Evolutionary conservation across 2,797 vertebrate species (phyloP), one percentile per base, ranked within the genome.

Genomic region (Bradypus variegatus): DNA sequence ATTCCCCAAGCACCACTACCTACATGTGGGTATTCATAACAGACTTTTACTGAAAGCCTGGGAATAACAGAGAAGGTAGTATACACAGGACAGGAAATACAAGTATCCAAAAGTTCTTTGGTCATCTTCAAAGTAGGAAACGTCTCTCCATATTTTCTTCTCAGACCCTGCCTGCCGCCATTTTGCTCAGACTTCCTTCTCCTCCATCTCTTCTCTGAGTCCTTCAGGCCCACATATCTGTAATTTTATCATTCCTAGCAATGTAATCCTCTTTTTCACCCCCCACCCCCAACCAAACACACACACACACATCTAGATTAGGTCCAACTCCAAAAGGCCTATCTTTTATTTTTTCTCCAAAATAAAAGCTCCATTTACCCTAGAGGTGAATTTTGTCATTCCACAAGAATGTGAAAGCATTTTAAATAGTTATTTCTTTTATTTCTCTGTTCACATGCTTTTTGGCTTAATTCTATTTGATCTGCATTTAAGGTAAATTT

Each of bases 361-460:
- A 76, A 62, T 14, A 76, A 64, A 72, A 82, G 38, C 48, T 90
- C 45, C 53, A 82, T 64, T 53, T 92, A 83, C 36, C 21, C 48
- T 29, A 90, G 41, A 78, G 55, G 65, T 67, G 19, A 58, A 84
- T 84, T 79, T 60, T 84, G 65, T 29, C 50, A 73, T 69, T 79
- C 65, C 58, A 10, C 78, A 58, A 69, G 64, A 77, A 82, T n/a
- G 48, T 77, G 82, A 92, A 90, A 87, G 41, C 45, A 53, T 58
- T 82, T 84, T 38, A 41, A 23, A 38, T 72, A 84, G 45, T 72
- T 84, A 88, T 19, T 79, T 91, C 38, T 79, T 94, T 73, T 91
- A 48, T 86, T 73, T 60, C 69, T 50, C 21, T 83, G 27, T 83
- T 86, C 33, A 53, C 23, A n/a, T 23, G 55, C 16, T 58, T 82